Evolutionary conservation across 2,797 vertebrate species (phyloP).

Genomic region (Hemibagrus guttatus): DNA sequence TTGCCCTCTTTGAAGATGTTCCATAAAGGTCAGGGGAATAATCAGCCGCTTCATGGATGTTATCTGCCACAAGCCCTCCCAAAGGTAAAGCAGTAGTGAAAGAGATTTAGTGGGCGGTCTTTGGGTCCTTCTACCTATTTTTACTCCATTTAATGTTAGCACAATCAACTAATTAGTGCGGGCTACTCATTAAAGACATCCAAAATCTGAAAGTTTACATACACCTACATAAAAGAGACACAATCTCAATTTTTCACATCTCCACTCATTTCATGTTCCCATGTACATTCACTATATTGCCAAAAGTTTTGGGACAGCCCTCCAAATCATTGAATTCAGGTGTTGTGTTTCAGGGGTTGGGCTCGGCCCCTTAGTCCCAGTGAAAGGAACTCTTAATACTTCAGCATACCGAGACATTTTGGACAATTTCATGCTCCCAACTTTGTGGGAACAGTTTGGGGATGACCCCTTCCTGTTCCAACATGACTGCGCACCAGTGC

Average conservation of each 20-base stretch:
- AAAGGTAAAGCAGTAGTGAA: conserved; percentile 19
- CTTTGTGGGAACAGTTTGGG: no score
- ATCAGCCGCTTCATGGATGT: conserved; percentile 48
- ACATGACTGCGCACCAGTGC: no score
- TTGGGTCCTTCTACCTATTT: conserved; percentile 23
- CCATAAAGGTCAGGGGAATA: conserved; percentile 56
- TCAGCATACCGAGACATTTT: no score
- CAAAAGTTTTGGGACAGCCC: no score
- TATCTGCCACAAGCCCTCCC: conserved; percentile 35
- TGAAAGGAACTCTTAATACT: no score
- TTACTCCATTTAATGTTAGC: conserved; percentile 30
- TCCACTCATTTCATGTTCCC: not conserved
- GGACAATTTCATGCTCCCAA: no score
- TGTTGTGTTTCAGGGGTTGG: no score
- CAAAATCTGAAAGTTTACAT: not conserved
- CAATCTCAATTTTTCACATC: not conserved
- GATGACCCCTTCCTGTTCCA: no score
- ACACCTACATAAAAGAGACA: not conserved
- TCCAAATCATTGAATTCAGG: no score
- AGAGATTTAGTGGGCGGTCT: conserved; percentile 28
- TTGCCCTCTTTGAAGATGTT: conserved; percentile 53
- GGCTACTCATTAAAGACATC: not conserved
- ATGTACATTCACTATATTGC: no score
- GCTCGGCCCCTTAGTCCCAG: no score
- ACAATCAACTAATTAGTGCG: conserved; percentile 33